Conservation (phyloP, 2,888 invertebrate species). For the Acanthosepion lycidas region DNA sequence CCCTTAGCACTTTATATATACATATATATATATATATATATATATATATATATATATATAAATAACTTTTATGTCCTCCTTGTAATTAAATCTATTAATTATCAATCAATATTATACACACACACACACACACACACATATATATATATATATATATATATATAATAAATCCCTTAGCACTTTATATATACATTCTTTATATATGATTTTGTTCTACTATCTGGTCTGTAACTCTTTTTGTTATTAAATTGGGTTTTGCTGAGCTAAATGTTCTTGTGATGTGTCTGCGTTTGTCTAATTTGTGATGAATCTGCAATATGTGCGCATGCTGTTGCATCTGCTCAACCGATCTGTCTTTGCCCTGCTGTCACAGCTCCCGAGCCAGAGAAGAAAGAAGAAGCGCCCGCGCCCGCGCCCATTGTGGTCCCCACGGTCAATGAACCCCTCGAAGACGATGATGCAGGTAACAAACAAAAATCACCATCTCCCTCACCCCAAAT, state of each 20-base stretch:
- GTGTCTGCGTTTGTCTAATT: too few species aligned
- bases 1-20: too few species aligned
- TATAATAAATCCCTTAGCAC: too few species aligned
- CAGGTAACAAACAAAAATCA: conserved; percentile 46
- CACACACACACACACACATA: neutral
- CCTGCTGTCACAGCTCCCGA: conserved; percentile 46
- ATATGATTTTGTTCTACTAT: neutral
- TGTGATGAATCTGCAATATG: neutral
- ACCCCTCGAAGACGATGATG: conserved; percentile 42
- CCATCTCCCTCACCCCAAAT: conserved; percentile 50
- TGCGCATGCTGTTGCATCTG: neutral
- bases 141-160: neutral
- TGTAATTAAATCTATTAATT: too few species aligned
- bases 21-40: too few species aligned
- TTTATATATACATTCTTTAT: too few species aligned
- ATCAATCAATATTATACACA: too few species aligned
- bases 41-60: too few species aligned
- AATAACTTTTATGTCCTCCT: too few species aligned
- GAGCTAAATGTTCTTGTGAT: neutral
- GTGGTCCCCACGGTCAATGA: conserved; percentile 41
- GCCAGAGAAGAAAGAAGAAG: conserved; percentile 43
- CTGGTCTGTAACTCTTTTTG: too few species aligned
- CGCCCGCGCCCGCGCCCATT: conserved; percentile 40
- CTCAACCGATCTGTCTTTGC: conserved; percentile 36
- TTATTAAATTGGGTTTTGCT: neutral